Base-by-base conservation (phyloP, 2,797 vertebrate genomes). In the Parambassis ranga region DNA sequence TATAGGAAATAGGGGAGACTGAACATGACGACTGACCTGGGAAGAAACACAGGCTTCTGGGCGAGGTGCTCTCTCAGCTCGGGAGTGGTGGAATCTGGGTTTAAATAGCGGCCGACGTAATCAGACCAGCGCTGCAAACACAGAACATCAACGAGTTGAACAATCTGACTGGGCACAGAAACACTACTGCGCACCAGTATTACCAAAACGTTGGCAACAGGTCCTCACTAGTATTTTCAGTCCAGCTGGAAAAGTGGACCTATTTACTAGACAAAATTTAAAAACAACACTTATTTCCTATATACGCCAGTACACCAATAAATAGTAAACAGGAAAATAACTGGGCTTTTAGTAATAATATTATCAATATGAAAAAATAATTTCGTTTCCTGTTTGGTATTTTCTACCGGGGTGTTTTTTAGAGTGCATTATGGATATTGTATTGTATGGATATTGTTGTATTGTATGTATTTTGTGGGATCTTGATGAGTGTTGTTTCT, bases 11-110 rank as follows among this genome's bases (percentile, higher is more conserved):
- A n/a, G n/a, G n/a, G n/a, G n/a, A 9, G 0, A 16, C 3, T 13
- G 2, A 7, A 32, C 3, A 32, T 11, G 24, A 42, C 1, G 3
- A 26, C 91, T 93, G 72, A 97, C 98, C 98, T 94, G 6, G 97
- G 95, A 55, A 99, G 93, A 88, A 99, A 99, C 27, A 99, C 97
- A 0, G 98, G 98, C 89, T 99, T 99, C 92, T 98, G 97, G 55
- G 97, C 95, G 44, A 99, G 92, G 66, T 99, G 98, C 73, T 98
- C 98, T 51, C 97, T 94, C 65, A 99, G 83, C 85, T 99, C 97
- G 0, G 96, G 96, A 62, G 96, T 98, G 75, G 95, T 96, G 66
- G 96, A 96, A 83, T 98, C 97, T 0, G 95, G 94, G 87, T 95
- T 97, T 86, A 99, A 90, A 70, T 99, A 99, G 33, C 97, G 94